Base-by-base conservation (phyloP, 2,113 vertebrate species). In the Brachirus orientalis region DNA sequence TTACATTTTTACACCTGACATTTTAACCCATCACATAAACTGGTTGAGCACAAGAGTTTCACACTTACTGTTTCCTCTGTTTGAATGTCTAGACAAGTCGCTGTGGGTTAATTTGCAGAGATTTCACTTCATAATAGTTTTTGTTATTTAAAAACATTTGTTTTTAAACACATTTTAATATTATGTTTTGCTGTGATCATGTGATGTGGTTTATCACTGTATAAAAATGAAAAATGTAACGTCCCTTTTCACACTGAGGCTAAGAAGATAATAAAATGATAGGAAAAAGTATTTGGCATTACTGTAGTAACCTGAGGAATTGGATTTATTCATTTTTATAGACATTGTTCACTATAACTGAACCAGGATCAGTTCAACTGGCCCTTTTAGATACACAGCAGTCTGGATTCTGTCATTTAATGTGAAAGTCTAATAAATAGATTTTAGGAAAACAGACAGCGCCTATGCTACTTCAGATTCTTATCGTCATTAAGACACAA, bases 191-290 rank as follows among this genome's bases (percentile, higher is more conserved):
- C 11, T 82, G 44, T 66, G 48, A 73, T 54, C 37, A 54, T 40
- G 48, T 40, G 38, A 56, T 48, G 62, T 60, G 41, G 44, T 17
- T 53, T 67, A 36, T 86, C 69, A 63, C 52, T 80, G 69, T 69
- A 52, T 55, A 64, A 58, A 60, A 54, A 43, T 41, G 14, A 38
- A 37, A 6, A 71, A 41, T n/a, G 50, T 37, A 38, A 70, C 67
- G 75, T 85, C 80, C 73, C 63, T 79, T 80, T 71, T 82, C 44
- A 77, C 40, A 56, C 51, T 77, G 74, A 75, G 48, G 14, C 33
- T 41, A 41, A 58, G 64, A 41, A 7, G n/a, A 35, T 43, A 50
- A 33, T 28, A 47, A 80, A 60, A 43, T 13, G 3, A 1, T 37
- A 28, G 6, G 3, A 57, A 69, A 48, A 47, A 50, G 45, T 36